Conservation (phyloP, 2,797 vertebrate genomes). For the Epinephelus coioides region DNA sequence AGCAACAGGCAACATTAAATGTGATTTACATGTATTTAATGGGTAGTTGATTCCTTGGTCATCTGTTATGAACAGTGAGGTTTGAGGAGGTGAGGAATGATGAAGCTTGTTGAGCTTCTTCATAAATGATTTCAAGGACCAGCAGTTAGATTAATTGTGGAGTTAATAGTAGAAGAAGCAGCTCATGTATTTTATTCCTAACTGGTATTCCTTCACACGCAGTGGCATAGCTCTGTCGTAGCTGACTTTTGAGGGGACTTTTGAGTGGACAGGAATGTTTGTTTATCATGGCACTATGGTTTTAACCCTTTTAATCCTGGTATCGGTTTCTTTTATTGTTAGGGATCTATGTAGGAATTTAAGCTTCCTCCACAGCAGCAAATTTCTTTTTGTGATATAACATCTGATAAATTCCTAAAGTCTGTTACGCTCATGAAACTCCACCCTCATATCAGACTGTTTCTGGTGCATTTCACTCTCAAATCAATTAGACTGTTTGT, state of each 20-base stretch:
- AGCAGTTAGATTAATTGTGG: constrained; percentile 25
- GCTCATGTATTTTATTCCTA: not conserved
- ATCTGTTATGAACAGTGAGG: constrained; percentile 10
- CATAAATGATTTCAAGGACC: constrained; percentile 32
- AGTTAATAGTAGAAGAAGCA: constrained; percentile 29
- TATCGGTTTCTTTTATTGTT: constrained; percentile 20
- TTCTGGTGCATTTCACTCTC: constrained; percentile 46
- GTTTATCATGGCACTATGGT: constrained; percentile 61
- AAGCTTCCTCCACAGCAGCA: constrained; percentile 25
- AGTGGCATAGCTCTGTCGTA: constrained; percentile 3
- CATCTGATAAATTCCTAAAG: constrained; percentile 23
- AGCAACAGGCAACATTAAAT: constrained; percentile 54
- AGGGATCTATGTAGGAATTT: constrained; percentile 22
- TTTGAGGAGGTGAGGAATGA: constrained; percentile 36
- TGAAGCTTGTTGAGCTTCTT: constrained; percentile 25
- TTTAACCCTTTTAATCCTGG: constrained; percentile 57
- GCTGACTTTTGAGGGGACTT: constrained; percentile 1
- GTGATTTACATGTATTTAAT: constrained; percentile 56
- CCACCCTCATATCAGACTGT: constrained; percentile 23
- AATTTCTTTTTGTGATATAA: constrained; percentile 16
- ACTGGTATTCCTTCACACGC: constrained; percentile 2
- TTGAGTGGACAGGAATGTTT: constrained; percentile 38
- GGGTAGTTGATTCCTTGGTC: constrained; percentile 38
- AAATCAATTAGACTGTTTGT: constrained; percentile 43
- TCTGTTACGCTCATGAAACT: constrained; percentile 30